These are phyloP conservation scores for Chaunax sp. DNA, from an alignment of 2,797 vertebrate species.

Conservation along the genomic window DNA sequence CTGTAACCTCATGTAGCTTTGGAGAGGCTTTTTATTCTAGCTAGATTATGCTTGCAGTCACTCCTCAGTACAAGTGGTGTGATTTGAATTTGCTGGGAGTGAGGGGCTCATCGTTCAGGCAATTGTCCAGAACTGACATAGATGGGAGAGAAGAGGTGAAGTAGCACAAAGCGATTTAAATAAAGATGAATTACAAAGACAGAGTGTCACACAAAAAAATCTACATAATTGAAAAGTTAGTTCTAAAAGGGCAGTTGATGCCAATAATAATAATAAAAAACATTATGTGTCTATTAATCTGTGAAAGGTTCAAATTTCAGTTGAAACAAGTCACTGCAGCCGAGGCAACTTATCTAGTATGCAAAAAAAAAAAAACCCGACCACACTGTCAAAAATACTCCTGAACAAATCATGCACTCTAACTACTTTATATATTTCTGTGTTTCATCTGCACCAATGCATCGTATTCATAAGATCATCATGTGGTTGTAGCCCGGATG, in stretches of 20 bases:
- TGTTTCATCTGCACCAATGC: no score
- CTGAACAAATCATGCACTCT: no score
- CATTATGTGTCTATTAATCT: slow-evolving; percentile 31
- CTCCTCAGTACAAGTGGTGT: slow-evolving; percentile 40
- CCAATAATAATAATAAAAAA: neutral
- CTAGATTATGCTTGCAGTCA: slow-evolving; percentile 50
- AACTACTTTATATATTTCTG: no score
- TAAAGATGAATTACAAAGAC: slow-evolving; percentile 24
- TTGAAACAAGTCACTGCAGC: slow-evolving; percentile 3
- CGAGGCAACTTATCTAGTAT: slow-evolving; percentile 9
- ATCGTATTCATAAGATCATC: no score
- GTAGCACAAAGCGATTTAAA: slow-evolving; percentile 37
- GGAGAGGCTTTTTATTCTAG: slow-evolving; percentile 42
- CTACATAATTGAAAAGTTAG: slow-evolving; percentile 38
- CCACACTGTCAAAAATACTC: no score
- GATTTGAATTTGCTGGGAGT: slow-evolving; percentile 55
- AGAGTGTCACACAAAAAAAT: slow-evolving; percentile 31
- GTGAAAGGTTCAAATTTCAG: slow-evolving; percentile 6
- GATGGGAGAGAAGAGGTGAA: slow-evolving; percentile 31
- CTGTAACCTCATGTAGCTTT: slow-evolving; percentile 11
- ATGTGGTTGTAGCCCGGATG: no score
- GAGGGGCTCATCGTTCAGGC: slow-evolving; percentile 47
- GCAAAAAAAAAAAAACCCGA: no score
- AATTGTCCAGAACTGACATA: slow-evolving; percentile 64
- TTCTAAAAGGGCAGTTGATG: no score